Percentiles rank a stretch among this genome's conserved stretches.
These are phyloP conservation scores for Scaptomyza cyrtandrae DNA, from an alignment of 2,888 invertebrate species.

Conservation along the genomic window DNA sequence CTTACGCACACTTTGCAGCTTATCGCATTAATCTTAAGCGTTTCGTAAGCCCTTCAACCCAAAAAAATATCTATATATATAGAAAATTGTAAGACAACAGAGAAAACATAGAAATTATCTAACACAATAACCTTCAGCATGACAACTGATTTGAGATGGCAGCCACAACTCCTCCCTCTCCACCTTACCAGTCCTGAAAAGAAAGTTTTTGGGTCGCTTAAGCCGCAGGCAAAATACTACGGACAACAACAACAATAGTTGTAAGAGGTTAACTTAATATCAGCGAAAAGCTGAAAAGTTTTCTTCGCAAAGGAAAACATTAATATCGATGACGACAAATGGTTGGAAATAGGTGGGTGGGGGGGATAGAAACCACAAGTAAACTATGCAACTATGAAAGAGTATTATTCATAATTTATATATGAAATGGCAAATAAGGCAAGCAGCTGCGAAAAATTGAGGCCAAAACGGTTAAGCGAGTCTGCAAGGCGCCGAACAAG, in stretches of 20 bases:
- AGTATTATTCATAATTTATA: constrained; percentile 58
- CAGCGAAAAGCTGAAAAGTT: constrained; percentile 45
- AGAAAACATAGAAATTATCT: constrained; percentile 52
- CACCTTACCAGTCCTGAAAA: background rate
- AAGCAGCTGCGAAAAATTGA: constrained; percentile 4
- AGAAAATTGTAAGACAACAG: constrained; percentile 14
- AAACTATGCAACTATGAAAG: constrained; percentile 44
- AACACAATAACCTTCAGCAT: constrained; percentile 64
- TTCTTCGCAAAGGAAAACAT: constrained; percentile 18
- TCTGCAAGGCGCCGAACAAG: constrained; percentile 45
- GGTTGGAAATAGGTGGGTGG: background rate
- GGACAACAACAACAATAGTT: constrained; percentile 3
- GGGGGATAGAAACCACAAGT: constrained; percentile 37
- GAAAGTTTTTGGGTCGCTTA: constrained; percentile 34
- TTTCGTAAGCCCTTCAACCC: constrained; percentile 38
- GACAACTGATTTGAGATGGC: constrained; percentile 50
- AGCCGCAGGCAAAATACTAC: constrained; percentile 21
- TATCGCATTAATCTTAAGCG: constrained; percentile 56
- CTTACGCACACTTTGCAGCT: constrained; percentile 23
- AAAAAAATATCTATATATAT: too few species aligned
- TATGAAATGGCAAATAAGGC: constrained; percentile 42
- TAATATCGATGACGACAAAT: constrained; percentile 49
- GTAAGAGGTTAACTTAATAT: constrained; percentile 49
- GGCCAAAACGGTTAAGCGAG: constrained; percentile 14
- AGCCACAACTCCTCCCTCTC: background rate